These are phyloP conservation scores for Drosophila suboccidentalis DNA, from an alignment of 2,888 invertebrate genomes.

Conservation along the genomic window DNA sequence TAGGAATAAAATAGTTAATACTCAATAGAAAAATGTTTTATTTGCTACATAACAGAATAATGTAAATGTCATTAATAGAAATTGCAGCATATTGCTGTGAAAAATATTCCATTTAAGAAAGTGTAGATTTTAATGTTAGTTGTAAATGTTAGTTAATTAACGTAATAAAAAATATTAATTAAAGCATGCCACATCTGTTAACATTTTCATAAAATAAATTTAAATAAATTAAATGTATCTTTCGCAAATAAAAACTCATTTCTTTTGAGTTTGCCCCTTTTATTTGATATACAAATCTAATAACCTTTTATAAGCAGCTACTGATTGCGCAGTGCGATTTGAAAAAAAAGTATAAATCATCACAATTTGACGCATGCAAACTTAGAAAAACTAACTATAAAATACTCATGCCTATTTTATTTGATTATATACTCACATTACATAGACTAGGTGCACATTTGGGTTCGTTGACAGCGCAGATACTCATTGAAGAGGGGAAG, in stretches of 20 bases:
- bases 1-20: no score
- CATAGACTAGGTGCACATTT: conserved; percentile 13
- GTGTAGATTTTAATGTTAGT: no score
- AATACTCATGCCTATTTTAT: conserved; percentile 16
- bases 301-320: background rate
- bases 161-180: no score
- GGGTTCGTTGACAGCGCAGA: conserved; percentile 25
- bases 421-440: conserved; percentile 44
- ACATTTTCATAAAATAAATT: no score
- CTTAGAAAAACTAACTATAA: background rate
- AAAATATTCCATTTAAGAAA: no score
- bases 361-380: conserved; percentile 31
- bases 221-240: background rate
- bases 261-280: no score
- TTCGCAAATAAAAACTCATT: background rate
- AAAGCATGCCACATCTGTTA: no score
- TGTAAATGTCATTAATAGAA: no score
- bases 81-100: no score
- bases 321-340: conserved; percentile 31
- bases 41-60: no score
- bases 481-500: conserved; percentile 2
- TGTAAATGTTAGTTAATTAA: no score
- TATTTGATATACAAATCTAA: conserved; percentile 2
- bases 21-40: no score
- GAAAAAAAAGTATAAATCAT: conserved; percentile 6